These are phyloP conservation scores for Lemur catta DNA, from an alignment of 2,797 vertebrate species.

Conservation along the genomic window DNA sequence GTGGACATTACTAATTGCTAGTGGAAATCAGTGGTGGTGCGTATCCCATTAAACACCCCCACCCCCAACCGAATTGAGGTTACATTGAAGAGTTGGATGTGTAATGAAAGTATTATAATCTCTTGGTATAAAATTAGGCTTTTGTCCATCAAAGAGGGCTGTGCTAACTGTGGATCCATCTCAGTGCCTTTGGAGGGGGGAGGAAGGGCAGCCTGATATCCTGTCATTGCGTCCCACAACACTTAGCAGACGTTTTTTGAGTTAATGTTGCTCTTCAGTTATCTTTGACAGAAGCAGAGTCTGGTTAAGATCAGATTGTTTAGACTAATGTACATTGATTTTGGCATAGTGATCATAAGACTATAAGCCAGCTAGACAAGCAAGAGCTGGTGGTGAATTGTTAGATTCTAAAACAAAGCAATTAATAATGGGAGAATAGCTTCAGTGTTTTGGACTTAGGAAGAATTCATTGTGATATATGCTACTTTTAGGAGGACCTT, in stretches of 20 bases:
- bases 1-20: background rate
- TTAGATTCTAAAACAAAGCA: constrained; percentile 82
- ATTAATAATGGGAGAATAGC: constrained; percentile 81
- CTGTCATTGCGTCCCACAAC: constrained; percentile 35
- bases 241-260: constrained; percentile 79
- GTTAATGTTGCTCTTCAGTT: constrained; percentile 78
- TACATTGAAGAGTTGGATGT: background rate
- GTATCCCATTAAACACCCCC: background rate
- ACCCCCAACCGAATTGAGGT: background rate
- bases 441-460: constrained; percentile 67
- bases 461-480: constrained; percentile 34
- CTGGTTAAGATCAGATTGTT: constrained; percentile 82
- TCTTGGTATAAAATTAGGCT: background rate
- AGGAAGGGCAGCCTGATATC: background rate
- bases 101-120: background rate
- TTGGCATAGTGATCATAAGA: constrained; percentile 79
- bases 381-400: constrained; percentile 72
- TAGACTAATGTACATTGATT: constrained; percentile 83
- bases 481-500: background rate
- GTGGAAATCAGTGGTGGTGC: constrained; percentile 4
- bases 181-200: background rate
- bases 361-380: constrained; percentile 74
- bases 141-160: background rate
- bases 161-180: background rate
- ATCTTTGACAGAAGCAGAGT: constrained; percentile 80